phyloP scores from a whole-genome alignment of 1,140 invertebrate species.

The Frieseomelitta varia region DNA sequence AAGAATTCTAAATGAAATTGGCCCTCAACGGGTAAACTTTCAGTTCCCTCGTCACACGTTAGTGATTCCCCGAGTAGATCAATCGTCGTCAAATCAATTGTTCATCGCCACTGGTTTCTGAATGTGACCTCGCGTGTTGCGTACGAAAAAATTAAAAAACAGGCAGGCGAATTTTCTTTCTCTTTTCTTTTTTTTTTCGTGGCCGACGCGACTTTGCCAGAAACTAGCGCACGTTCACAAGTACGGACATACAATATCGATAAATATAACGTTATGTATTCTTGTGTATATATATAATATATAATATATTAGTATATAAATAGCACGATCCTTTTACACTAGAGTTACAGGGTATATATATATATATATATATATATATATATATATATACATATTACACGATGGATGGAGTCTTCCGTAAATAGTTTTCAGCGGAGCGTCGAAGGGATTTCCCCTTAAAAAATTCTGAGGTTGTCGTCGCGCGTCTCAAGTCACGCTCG shows the following conservation, averaged over 20 bases:
- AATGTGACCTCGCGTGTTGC: conserved; percentile 11
- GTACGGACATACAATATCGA: conserved; percentile 65
- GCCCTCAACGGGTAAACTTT: not conserved
- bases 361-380: no score
- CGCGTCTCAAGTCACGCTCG: conserved; percentile 39
- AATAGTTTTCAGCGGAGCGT: conserved; percentile 55
- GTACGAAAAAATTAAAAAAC: conserved; percentile 55
- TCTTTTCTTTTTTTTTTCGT: not conserved
- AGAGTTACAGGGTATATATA: conserved; percentile 47
- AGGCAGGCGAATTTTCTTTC: not conserved
- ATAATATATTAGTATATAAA: conserved; percentile 68
- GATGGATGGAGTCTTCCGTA: conserved; percentile 68
- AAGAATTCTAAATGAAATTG: no score
- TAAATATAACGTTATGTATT: conserved; percentile 61
- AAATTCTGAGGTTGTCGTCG: conserved; percentile 37
- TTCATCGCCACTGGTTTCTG: not conserved
- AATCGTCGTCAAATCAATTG: not conserved
- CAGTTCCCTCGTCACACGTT: no score
- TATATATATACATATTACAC: conserved; percentile 62
- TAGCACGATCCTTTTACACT: conserved; percentile 54
- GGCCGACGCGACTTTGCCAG: not conserved
- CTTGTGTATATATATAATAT: conserved; percentile 46
- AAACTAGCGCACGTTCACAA: conserved; percentile 22
- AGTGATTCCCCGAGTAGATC: no score
- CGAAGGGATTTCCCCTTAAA: conserved; percentile 53